These are phyloP conservation scores for Paralvinella palmiformis DNA, from an alignment of 1,140 invertebrate genomes.

Conservation along the genomic window DNA sequence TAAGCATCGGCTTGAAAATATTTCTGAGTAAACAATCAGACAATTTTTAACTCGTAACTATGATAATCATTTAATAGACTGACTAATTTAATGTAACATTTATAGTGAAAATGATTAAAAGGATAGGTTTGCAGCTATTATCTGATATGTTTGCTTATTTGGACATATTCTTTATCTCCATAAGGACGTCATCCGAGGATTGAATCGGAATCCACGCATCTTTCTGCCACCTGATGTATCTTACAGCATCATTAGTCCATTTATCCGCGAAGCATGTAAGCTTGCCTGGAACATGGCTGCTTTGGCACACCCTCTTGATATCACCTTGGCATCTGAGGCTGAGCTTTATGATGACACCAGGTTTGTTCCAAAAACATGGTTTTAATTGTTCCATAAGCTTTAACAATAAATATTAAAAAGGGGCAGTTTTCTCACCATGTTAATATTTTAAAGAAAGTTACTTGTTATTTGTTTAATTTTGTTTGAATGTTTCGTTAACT, in stretches of 20 bases:
- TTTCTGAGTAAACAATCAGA: no score
- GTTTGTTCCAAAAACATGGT: constrained; percentile 27
- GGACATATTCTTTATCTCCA: no score
- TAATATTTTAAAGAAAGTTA: not conserved
- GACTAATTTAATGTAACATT: no score
- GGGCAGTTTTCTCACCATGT: not conserved
- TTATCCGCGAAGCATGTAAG: constrained; percentile 46
- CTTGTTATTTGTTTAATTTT: not conserved
- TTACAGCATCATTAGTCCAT: constrained; percentile 43
- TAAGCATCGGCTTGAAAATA: constrained; percentile 25
- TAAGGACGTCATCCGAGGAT: constrained; percentile 46
- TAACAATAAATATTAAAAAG: no score
- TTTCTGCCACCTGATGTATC: constrained; percentile 39
- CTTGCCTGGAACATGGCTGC: constrained; percentile 48
- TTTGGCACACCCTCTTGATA: constrained; percentile 46
- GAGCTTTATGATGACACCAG: constrained; percentile 49
- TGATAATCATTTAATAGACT: no score
- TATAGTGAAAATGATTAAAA: no score
- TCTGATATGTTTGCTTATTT: no score
- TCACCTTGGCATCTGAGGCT: constrained; percentile 41
- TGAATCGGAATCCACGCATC: constrained; percentile 44
- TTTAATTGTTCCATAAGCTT: no score
- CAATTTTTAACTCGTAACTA: no score
- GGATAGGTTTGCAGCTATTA: no score
- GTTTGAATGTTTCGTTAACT: not conserved